Evolutionary conservation across 2,888 invertebrate species (phyloP), one percentile per base, ranked within the genome.

Genomic region (Maniola hyperantus): DNA sequence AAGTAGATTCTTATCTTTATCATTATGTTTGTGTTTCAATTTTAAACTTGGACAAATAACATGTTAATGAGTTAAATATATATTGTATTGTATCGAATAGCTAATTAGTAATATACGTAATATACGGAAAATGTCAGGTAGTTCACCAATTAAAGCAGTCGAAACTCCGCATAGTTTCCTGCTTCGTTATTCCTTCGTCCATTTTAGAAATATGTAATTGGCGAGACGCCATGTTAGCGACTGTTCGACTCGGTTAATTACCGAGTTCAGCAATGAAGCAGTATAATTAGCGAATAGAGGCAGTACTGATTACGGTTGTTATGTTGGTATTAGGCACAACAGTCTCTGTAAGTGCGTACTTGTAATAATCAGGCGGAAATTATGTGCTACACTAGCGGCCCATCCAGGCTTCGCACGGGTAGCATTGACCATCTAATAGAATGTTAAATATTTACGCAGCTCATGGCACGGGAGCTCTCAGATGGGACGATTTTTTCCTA

Each of bases 251-350:
- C 71, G 73, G 74, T 76, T 77, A 78, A 77, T 78, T 80, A 75
- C 76, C 75, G 83, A 83, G 86, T 84, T 79, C 76, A 73, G 78
- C 80, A 86, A 87, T 89, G 87, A 85, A 86, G 82, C 79, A 79
- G 80, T 81, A 82, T 87, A 87, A 89, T 89, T 86, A 87, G 83
- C 80, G 80, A 76, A 79, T 81, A 83, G 82, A 80, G 79, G 80
- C 82, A 82, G 77, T 78, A 77, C 81, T 82, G 83, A 85, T 85
- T 87, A 82, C 79, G 73, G 57, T 77, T 77, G 80, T 80, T 83
- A 81, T 54, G 79, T 82, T 77, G 80, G 80, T 81, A 83, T 78
- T 79, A 81, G 77, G 79, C 75, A 83, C 83, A 83, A 84, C 85
- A 86, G 80, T 85, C 83, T 79, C 73, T 44, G 26, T 44, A 4